These are phyloP conservation scores for Nasonia giraulti DNA, from an alignment of 1,140 invertebrate species.

Conservation along the genomic window DNA sequence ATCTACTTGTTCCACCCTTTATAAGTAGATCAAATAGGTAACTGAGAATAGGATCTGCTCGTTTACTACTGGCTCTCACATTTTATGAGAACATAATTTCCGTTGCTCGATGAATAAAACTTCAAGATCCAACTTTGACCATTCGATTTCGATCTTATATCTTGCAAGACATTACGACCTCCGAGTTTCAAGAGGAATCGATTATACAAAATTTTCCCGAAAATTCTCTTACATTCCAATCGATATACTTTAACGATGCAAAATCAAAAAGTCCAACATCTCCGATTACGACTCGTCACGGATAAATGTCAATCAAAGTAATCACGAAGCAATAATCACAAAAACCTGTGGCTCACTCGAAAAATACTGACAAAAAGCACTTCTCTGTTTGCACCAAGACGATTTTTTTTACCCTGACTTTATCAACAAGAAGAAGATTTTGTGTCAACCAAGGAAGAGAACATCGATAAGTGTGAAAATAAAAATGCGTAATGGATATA, in stretches of 20 bases:
- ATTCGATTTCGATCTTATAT: too few relatives aligned
- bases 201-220: background rate
- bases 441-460: background rate
- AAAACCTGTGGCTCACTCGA: background rate
- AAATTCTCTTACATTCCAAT: background rate
- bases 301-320: background rate
- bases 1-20: too few relatives aligned
- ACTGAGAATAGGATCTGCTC: too few relatives aligned
- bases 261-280: background rate
- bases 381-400: slow-evolving; percentile 27
- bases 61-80: too few relatives aligned
- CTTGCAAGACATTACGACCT: background rate
- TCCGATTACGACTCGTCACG: background rate
- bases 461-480: background rate
- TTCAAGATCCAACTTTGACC: too few relatives aligned
- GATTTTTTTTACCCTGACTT: background rate
- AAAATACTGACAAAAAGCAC: slow-evolving; percentile 6
- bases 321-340: background rate
- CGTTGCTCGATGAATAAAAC: too few relatives aligned
- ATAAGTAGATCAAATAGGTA: too few relatives aligned
- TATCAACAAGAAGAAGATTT: background rate
- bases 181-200: background rate
- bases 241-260: background rate
- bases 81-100: too few relatives aligned
- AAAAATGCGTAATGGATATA: background rate